A percentile compares a stretch with the other conserved stretches of the same genome.
Conservation (phyloP, 2,113 vertebrate species). For the Grus americana region DNA sequence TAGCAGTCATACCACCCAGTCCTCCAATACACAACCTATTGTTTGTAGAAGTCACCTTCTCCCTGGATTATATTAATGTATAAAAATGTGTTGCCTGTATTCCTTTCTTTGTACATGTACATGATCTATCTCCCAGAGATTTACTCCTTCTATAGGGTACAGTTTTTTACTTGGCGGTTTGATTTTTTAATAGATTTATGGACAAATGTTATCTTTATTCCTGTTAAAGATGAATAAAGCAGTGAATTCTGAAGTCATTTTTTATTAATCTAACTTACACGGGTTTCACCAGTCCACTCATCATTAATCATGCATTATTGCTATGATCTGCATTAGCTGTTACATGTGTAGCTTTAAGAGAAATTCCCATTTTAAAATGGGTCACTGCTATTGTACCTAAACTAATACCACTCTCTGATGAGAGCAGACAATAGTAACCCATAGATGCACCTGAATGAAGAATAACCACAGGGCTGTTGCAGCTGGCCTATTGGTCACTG, state of each 20-base stretch:
- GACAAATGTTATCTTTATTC: conserved; percentile 54
- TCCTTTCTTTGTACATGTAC: neutral
- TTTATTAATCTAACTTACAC: neutral
- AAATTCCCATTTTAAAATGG: neutral
- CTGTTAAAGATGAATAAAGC: conserved; percentile 27
- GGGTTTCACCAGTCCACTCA: neutral
- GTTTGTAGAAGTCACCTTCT: neutral
- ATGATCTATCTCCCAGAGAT: neutral
- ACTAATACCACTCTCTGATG: conserved; percentile 11
- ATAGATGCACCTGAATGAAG: neutral
- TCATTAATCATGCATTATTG: neutral
- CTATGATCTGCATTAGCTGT: neutral
- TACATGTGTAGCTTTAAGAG: neutral
- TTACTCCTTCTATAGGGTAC: neutral
- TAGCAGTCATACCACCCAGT: neutral
- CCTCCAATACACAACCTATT: neutral
- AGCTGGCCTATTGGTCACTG: neutral
- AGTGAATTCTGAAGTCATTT: neutral
- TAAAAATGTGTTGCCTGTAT: neutral
- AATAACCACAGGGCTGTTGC: neutral
- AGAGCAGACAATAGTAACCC: neutral
- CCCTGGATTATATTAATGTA: neutral
- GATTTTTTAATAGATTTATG: neutral
- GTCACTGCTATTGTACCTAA: conserved; percentile 10
- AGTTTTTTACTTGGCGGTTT: neutral